These are phyloP conservation scores for Zosterops japonicus DNA, from an alignment of 2,113 vertebrate species.

Conservation along the genomic window DNA sequence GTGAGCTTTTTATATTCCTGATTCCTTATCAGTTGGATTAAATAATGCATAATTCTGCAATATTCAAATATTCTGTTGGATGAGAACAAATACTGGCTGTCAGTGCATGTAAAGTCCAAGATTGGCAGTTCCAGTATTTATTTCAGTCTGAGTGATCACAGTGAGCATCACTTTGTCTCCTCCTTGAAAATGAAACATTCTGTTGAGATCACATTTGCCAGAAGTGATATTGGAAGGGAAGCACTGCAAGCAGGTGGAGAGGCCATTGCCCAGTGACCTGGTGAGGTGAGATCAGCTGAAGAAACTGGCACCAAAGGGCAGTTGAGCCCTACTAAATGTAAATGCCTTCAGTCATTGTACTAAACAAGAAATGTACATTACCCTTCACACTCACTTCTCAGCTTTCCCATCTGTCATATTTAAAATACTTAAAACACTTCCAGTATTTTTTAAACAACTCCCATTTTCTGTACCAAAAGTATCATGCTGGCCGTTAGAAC, in stretches of 20 bases:
- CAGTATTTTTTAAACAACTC: neutral
- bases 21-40: neutral
- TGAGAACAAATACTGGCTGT: neutral
- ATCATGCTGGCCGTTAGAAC: neutral
- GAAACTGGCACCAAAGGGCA: neutral
- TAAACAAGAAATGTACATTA: neutral
- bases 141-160: neutral
- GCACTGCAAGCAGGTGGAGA: neutral
- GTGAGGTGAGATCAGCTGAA: neutral
- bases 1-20: neutral
- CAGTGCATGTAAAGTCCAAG: neutral
- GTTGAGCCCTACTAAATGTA: neutral
- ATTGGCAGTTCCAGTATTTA: neutral
- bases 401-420: neutral
- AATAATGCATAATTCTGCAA: neutral
- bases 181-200: neutral
- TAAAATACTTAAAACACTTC: neutral
- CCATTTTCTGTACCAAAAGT: neutral
- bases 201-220: neutral
- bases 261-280: neutral
- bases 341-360: neutral
- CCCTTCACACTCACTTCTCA: neutral
- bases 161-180: neutral
- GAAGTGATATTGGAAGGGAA: neutral
- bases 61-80: neutral